These are phyloP conservation scores for Rallus limicola DNA, from an alignment of 2,113 vertebrate genomes.

Conservation along the genomic window DNA sequence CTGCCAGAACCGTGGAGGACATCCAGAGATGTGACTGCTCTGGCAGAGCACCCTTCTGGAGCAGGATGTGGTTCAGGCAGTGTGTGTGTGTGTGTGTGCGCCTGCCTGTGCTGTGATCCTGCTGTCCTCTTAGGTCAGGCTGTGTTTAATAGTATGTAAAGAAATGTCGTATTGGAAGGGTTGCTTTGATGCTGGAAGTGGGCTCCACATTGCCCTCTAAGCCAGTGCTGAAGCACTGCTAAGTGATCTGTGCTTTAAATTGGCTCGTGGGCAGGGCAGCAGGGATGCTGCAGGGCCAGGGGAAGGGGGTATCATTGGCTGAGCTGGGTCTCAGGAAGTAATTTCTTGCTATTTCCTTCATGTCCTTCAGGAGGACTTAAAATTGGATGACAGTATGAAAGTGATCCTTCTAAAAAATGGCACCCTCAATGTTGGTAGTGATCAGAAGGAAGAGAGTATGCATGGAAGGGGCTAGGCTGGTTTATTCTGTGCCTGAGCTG, in stretches of 20 bases:
- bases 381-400: neutral
- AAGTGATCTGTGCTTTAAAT: neutral
- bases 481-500: neutral
- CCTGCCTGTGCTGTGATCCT: neutral
- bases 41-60: neutral
- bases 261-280: neutral
- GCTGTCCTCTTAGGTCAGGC: neutral
- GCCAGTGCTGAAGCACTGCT: neutral
- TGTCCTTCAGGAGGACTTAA: neutral
- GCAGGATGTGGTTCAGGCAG: neutral
- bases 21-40: neutral
- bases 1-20: neutral
- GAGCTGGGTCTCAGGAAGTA: neutral
- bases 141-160: neutral
- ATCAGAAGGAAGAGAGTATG: neutral
- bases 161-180: neutral
- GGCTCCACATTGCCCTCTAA: neutral
- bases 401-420: neutral
- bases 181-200: neutral
- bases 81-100: rapidly evolving
- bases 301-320: neutral
- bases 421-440: neutral
- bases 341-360: neutral
- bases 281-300: neutral
- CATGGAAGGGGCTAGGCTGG: neutral